Conservation (phyloP, 2,797 vertebrate species). For the Hyperoplus lanceolatus region DNA sequence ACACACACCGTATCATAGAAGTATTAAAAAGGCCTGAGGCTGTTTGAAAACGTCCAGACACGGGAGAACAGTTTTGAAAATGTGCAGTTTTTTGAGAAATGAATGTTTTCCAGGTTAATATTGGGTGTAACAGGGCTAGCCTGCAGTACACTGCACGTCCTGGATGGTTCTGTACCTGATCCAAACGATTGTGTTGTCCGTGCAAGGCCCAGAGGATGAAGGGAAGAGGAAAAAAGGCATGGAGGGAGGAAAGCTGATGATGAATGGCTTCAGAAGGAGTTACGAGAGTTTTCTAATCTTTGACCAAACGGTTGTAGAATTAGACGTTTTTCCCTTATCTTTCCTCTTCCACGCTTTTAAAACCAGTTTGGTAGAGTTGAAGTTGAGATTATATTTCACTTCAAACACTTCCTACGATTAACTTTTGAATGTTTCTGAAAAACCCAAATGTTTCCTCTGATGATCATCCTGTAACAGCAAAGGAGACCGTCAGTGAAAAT, state of each 20-base stretch:
- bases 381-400: neutral
- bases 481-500: too few species aligned
- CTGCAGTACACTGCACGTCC: slow-evolving; percentile 47
- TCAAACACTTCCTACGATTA: too few species aligned
- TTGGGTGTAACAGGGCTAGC: slow-evolving; percentile 30
- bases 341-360: slow-evolving; percentile 16
- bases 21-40: slow-evolving; percentile 44
- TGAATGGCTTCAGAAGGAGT: slow-evolving; percentile 54
- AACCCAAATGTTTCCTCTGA: too few species aligned
- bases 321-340: slow-evolving; percentile 17
- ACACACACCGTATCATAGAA: slow-evolving; percentile 2
- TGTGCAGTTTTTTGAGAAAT: slow-evolving; percentile 54
- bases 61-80: slow-evolving; percentile 57
- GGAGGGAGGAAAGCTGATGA: slow-evolving; percentile 34
- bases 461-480: too few species aligned
- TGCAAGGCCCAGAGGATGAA: slow-evolving; percentile 46
- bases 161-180: slow-evolving; percentile 58
- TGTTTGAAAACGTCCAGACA: slow-evolving; percentile 45
- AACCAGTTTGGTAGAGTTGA: slow-evolving; percentile 19
- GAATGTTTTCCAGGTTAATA: slow-evolving; percentile 62
- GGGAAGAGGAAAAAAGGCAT: slow-evolving; percentile 36
- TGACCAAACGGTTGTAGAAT: slow-evolving; percentile 22
- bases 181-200: slow-evolving; percentile 62
- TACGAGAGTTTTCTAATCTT: slow-evolving; percentile 39
- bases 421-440: too few species aligned